Percentiles rank a stretch among this genome's conserved stretches.
Evolutionary conservation across 2,888 invertebrate species (phyloP).

Genomic region (Atherix ibis): DNA sequence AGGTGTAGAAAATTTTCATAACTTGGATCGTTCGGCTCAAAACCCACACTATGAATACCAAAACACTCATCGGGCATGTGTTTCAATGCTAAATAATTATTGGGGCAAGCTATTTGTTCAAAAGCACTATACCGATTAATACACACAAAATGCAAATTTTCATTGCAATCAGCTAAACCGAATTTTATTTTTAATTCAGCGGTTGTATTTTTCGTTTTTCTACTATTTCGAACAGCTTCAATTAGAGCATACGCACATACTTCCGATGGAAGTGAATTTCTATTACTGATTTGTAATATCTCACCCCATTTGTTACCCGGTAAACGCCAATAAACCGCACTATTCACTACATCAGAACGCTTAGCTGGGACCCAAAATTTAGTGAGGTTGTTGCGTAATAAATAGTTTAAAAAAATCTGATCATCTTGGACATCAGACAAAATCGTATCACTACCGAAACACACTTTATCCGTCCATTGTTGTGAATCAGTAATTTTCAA

Average conservation of each 20-base stretch:
- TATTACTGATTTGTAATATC: slow-evolving; percentile 15
- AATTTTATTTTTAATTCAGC: slow-evolving; percentile 3
- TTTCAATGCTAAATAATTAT: slow-evolving; percentile 17
- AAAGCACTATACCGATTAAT: slow-evolving; percentile 15
- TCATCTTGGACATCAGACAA: slow-evolving; percentile 13
- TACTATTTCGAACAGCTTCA: not conserved
- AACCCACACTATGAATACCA: slow-evolving; percentile 13
- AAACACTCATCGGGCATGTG: slow-evolving; percentile 21
- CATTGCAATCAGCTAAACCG: slow-evolving; percentile 16
- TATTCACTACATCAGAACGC: slow-evolving; percentile 31
- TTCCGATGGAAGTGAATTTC: no score
- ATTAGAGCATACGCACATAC: no score
- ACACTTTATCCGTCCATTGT: slow-evolving; percentile 18
- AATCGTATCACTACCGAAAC: slow-evolving; percentile 20
- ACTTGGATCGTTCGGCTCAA: not conserved
- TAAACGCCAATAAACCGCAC: slow-evolving; percentile 32
- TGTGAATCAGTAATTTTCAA: slow-evolving; percentile 21
- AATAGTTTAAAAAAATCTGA: slow-evolving; percentile 23
- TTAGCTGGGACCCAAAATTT: slow-evolving; percentile 39
- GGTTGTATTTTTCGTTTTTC: not conserved
- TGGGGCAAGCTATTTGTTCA: slow-evolving; percentile 17
- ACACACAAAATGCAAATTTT: slow-evolving; percentile 18
- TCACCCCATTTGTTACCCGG: slow-evolving; percentile 32
- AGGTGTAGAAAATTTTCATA: not conserved
- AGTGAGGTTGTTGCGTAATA: slow-evolving; percentile 11